Base-by-base conservation (phyloP, 1,140 invertebrate species). In the Zaprionus capensis region DNA sequence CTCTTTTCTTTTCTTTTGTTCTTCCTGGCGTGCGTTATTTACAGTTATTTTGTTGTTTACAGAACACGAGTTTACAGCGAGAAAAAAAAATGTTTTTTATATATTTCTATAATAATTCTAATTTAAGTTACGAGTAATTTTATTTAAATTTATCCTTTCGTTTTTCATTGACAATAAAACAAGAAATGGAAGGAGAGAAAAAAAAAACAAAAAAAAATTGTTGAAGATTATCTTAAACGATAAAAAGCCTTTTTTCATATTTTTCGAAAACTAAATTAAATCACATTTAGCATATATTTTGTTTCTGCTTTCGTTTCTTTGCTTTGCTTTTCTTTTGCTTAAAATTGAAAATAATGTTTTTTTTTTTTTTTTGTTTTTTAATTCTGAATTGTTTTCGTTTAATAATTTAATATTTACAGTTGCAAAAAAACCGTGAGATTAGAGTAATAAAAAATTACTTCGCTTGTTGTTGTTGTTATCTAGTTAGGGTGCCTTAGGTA, bases 281-380 rank as follows among this genome's bases (percentile, higher is more conserved):
- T 87, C 83, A 87, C 83, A 87, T 87, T 87, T 81, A 87, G 83
- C 83, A 81, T 82, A 75, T 63, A 63, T 70, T 49, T 70, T 68
- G 17, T 68, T 36, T 59, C 26, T 57, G 5, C 17, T 15, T 28
- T 17, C 41, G 20, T 57, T 34, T 49, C 26, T 57, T 57, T 31
- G 22, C 34, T 64, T 56, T 72, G 12, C 11, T 59, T 28, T 59
- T 65, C 9, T 56, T 64, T 51, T 65, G 57, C 44, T 75, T 73
- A 70, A 55, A 53, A 17, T n/a, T 49, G 9, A 77, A 62, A 24
- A 41, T 58, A 73, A 44, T 28, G 36, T 63, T 76, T 20, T 5
- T 22, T 31, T 31, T 31, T 31, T 31, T 26, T 4, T 26, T 31
- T 31, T 31, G 4, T 4, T 26, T 34, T 34, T 34, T 11, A 31